Conservation (phyloP, 2,113 vertebrate genomes). For the Vanacampus margaritifer region DNA sequence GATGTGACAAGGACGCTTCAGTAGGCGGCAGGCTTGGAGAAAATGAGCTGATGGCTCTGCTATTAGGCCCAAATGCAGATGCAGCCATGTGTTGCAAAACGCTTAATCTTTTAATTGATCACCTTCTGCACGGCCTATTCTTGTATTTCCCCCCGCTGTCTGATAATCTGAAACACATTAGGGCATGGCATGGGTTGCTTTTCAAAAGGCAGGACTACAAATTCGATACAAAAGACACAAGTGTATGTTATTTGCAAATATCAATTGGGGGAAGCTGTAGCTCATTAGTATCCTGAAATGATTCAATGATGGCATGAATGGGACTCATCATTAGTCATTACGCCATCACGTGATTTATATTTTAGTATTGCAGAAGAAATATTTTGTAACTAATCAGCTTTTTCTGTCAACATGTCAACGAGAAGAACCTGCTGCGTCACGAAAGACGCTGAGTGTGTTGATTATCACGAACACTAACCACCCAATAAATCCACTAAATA, state of each 20-base stretch:
- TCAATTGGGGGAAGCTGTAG: background rate
- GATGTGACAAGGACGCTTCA: constrained; percentile 85
- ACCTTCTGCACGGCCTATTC: constrained; percentile 80
- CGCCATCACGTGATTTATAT: background rate
- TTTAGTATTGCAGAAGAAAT: background rate
- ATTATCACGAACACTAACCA: too few species aligned
- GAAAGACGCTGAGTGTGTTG: background rate
- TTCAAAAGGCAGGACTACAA: constrained; percentile 52
- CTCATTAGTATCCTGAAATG: background rate
- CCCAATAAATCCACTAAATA: too few species aligned
- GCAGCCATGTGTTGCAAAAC: constrained; percentile 88
- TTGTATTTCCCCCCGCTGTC: constrained; percentile 31
- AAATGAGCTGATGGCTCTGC: constrained; percentile 98
- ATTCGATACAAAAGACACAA: constrained; percentile 25
- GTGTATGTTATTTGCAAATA: background rate
- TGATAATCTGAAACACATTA: constrained; percentile 71
- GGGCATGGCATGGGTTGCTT: constrained; percentile 63
- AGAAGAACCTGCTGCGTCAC: background rate
- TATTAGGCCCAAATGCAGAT: constrained; percentile 89
- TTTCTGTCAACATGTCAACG: background rate
- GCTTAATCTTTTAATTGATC: constrained; percentile 99
- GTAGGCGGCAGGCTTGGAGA: constrained; percentile 83
- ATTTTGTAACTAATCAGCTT: background rate
- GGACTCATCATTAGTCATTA: background rate
- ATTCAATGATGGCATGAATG: background rate